Percentiles rank a stretch among this genome's conserved stretches.
phyloP scores from a whole-genome alignment of 2,113 vertebrate species.

The Zosterops pallidus region DNA sequence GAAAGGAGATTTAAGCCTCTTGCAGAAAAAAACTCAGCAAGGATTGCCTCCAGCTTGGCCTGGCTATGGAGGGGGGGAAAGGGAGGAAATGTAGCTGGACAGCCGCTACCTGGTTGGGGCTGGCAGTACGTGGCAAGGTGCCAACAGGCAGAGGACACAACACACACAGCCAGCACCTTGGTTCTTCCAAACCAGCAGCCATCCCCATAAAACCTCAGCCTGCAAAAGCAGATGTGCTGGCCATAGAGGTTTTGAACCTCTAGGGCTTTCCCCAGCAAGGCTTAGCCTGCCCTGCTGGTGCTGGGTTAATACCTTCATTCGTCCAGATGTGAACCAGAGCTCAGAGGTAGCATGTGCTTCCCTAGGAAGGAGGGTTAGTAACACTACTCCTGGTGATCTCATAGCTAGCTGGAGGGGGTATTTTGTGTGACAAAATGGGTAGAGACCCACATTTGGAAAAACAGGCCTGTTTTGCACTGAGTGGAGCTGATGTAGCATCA shows the following conservation, averaged over 20 bases:
- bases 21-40: not conserved
- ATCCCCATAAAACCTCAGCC: not conserved
- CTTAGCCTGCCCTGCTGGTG: not conserved
- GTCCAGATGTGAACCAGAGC: not conserved
- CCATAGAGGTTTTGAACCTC: not conserved
- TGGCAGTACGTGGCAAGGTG: accelerated
- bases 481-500: not conserved
- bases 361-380: not conserved
- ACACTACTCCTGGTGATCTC: no score
- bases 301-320: not conserved
- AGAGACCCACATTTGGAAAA: not conserved
- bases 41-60: not conserved
- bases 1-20: slow-evolving; percentile 28
- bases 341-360: accelerated
- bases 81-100: accelerated
- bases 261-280: not conserved
- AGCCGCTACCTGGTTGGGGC: accelerated
- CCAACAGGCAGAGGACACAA: not conserved
- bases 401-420: not conserved
- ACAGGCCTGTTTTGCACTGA: accelerated
- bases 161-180: accelerated
- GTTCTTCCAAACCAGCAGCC: not conserved
- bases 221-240: accelerated
- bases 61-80: accelerated
- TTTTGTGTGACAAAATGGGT: not conserved